Evolutionary conservation across 2,113 vertebrate genomes (phyloP), one percentile per base, ranked within the genome.

Genomic region (Bostrychus sinensis): DNA sequence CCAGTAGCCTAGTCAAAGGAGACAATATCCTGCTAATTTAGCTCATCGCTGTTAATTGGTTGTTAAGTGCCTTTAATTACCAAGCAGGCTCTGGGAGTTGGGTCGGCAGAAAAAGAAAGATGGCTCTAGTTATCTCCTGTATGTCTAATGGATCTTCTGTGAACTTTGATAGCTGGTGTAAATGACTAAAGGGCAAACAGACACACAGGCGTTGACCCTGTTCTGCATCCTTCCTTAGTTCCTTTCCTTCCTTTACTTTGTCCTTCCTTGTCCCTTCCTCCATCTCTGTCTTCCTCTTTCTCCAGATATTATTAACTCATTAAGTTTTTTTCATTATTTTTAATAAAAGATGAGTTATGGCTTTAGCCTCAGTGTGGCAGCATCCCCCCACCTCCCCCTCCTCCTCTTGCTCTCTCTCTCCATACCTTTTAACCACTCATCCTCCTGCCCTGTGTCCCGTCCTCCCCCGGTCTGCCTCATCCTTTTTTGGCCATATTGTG

Each of bases 301-400:
- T 88, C 79, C 76, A 78, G 89, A 91, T 89, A 88, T 90, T 90
- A 89, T 89, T 89, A 88, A 89, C 85, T 89, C 88, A 89, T 91
- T 91, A 91, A 89, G 85, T 89, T 89, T 91, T 88, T 91, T 88
- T 88, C 86, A 89, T 89, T 89, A 88, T 89, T 91, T 89, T 89
- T 89, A 89, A 91, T 91, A 89, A 91, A 89, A 89, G 89, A 91
- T 91, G 89, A 89, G 89, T 89, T 89, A 90, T 90, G 89, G 85
- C 88, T 89, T 88, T 84, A 89, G 89, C 88, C 81, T 91, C 82
- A 69, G 76, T 81, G 83, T 84, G 85, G 79, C 86, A 88, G 81
- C 82, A 72, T 37, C 74, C 74, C 68, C 37, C 30, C 34, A 34
- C 23, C 60, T 32, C 67, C 20, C 70, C 54, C 45, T 56, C 67